Conservation (phyloP, 2,113 vertebrate species). For the Parotia lawesii region DNA sequence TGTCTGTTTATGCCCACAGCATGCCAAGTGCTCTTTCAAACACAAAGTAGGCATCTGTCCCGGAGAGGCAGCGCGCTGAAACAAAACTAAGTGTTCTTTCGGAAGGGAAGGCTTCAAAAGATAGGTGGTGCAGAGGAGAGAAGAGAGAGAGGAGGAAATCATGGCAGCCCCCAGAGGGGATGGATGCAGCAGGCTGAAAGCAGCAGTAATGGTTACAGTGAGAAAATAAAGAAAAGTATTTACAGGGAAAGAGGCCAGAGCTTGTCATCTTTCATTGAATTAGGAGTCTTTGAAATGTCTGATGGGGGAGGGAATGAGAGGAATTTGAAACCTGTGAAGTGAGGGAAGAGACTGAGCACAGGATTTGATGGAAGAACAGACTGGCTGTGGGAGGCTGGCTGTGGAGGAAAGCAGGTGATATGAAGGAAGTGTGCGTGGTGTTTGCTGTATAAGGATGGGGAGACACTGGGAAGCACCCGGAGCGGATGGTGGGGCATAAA, state of each 20-base stretch:
- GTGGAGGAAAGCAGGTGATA: neutral
- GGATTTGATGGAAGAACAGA: constrained; percentile 22
- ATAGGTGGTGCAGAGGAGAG: neutral
- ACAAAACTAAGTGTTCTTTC: neutral
- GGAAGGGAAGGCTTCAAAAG: neutral
- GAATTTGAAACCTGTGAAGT: constrained; percentile 12
- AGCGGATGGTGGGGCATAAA: neutral
- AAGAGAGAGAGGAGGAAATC: neutral
- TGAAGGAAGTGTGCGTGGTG: neutral
- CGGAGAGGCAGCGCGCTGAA: neutral
- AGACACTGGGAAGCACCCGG: neutral
- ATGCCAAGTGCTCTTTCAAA: neutral
- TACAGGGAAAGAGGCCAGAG: neutral
- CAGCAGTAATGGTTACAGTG: neutral
- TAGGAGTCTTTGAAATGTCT: constrained; percentile 5
- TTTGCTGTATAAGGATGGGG: neutral
- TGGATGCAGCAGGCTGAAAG: neutral
- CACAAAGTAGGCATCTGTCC: neutral
- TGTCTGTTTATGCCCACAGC: neutral
- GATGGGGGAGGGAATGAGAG: neutral
- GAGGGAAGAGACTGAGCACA: neutral
- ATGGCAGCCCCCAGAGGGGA: neutral
- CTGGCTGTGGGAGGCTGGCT: constrained; percentile 51
- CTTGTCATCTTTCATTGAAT: neutral
- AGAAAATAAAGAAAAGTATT: neutral